Percentiles rank a stretch among this genome's conserved stretches.
Conservation (phyloP, 2,888 invertebrate genomes). For the Scaptomyza reducta region DNA sequence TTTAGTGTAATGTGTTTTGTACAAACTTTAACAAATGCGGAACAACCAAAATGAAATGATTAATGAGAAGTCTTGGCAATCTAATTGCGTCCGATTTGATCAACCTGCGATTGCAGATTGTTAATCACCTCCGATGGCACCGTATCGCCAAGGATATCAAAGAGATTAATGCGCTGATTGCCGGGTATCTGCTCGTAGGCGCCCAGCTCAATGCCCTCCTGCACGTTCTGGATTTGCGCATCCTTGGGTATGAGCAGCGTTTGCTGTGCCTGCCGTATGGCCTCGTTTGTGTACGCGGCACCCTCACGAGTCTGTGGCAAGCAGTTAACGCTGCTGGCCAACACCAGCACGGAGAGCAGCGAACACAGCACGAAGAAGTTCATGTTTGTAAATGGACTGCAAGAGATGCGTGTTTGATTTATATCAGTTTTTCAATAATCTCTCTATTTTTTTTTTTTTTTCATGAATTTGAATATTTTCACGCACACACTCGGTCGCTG, state of each 20-base stretch:
- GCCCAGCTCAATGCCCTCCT: conserved; percentile 93
- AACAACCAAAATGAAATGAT: conserved; percentile 48
- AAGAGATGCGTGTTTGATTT: conserved; percentile 37
- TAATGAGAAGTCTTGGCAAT: conserved; percentile 12
- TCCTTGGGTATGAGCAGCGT: conserved; percentile 93
- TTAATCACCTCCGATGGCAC: conserved; percentile 94
- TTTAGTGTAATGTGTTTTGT: conserved; percentile 24
- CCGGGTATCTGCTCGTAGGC: conserved; percentile 94
- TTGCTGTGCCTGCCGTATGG: conserved; percentile 94
- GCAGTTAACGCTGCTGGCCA: conserved; percentile 53
- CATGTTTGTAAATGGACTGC: conserved; percentile 47
- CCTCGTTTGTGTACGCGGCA: conserved; percentile 92
- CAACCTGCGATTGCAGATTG: conserved; percentile 93
- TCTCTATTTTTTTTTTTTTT: conserved; percentile 13
- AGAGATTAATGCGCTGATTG: conserved; percentile 92
- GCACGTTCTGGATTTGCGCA: conserved; percentile 93
- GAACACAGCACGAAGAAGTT: conserved; percentile 70
- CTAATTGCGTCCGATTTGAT: conserved; percentile 90
- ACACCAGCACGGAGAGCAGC: conserved; percentile 68
- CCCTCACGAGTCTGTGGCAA: conserved; percentile 90
- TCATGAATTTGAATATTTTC: conserved; percentile 3
- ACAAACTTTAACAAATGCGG: conserved; percentile 68
- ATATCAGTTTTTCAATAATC: background rate
- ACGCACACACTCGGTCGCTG: conserved; percentile 6
- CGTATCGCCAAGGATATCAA: conserved; percentile 92